Base-by-base conservation (phyloP, 2,888 invertebrate species). In the Zele albiditarsus region DNA sequence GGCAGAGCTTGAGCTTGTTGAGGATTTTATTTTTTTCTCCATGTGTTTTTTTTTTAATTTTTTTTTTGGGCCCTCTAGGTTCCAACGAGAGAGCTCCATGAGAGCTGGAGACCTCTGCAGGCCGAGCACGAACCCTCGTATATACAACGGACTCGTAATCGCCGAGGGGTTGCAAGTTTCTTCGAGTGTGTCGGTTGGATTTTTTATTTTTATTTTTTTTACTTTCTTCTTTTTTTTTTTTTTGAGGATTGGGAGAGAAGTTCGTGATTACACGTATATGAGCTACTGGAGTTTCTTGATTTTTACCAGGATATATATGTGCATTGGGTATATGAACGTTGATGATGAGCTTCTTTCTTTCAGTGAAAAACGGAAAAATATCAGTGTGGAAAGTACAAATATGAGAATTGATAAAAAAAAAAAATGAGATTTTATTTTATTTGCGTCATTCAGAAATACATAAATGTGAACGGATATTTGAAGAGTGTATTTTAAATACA, bases 41-140 rank as follows among this genome's bases (percentile, higher is more conserved):
- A 5, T 33, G 3, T 33, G 3, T 42, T 46, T 46, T 46, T 46
- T 8, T 12, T 38, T 38, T 38, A 2, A 12, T 38, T 38, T 38
- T 38, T 12, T 38, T 38, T 38, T 12, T 46, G 60, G 73, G 53
- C 68, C 63, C 28, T 58, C 53, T n/a, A 46, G 73, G 20, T 46
- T 65, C 14, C 23, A 53, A 63, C 25, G 31, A 31, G 38, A 65
- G 65, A 42, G 62, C 62, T 77, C 79, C 80, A 83, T 84, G 86
- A 85, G 84, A 88, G 87, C 88, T 88, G 85, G 82, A 83, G 88
- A 84, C 88, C 85, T 88, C 88, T 88, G 79, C 71, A 74, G 79
- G 79, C 76, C 74, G 75, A 63, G 42, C 62, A 46, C 60, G 62
- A 62, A 71, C 71, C 49, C 71, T 62, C 6, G 20, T 23, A 53